Evolutionary conservation across 1,140 invertebrate genomes (phyloP).

Genomic region (Diabrotica undecimpunctata): DNA sequence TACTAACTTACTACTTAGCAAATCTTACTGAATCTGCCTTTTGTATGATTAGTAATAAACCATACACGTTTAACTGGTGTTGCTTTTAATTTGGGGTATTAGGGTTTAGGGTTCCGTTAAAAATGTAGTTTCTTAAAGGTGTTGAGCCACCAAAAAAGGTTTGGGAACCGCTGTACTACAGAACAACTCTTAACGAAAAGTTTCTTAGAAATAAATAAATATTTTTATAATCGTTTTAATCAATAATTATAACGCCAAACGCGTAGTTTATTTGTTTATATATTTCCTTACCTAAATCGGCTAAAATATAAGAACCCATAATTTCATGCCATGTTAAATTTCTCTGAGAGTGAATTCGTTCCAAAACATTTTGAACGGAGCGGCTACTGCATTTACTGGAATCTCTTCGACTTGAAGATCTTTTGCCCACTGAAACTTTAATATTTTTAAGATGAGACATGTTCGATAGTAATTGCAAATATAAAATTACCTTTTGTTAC

Average conservation of each 20-base stretch:
- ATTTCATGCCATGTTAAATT: constrained; percentile 63
- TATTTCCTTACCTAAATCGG: constrained; percentile 53
- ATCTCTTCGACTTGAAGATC: constrained; percentile 10
- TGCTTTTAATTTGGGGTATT: no score
- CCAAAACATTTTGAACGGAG: constrained; percentile 33
- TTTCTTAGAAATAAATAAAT: no score
- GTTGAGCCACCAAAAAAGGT: no score
- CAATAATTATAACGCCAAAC: not conserved
- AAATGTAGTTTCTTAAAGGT: no score
- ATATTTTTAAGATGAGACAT: not conserved
- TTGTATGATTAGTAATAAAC: no score
- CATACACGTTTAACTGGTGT: no score
- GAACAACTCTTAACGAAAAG: no score
- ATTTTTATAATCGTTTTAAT: no score
- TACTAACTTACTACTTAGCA: no score
- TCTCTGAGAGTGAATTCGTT: constrained; percentile 47
- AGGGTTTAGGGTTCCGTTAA: no score
- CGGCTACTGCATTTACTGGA: constrained; percentile 25
- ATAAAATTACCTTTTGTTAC: constrained; percentile 10
- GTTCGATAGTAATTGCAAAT: not conserved
- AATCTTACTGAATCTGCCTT: no score
- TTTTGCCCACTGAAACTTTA: not conserved
- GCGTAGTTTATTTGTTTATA: not conserved
- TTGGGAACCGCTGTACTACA: no score
- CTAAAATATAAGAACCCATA: constrained; percentile 59